A percentile compares a stretch with the other conserved stretches of the same genome.
Evolutionary conservation across 2,888 invertebrate genomes (phyloP).

Genomic region (Clostera curtula): DNA sequence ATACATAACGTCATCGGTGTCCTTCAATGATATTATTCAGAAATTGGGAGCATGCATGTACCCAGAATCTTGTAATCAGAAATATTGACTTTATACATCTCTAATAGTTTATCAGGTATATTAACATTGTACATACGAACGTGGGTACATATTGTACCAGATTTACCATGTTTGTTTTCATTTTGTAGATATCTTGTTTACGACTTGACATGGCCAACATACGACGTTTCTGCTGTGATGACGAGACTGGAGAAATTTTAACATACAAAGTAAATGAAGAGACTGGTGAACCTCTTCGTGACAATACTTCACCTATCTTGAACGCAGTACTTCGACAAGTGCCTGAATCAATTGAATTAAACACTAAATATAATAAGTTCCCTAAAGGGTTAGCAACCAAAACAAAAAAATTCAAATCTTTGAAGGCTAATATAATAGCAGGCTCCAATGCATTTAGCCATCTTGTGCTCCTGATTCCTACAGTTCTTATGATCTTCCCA

Average conservation of each 20-base stretch:
- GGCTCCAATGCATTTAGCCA: conserved; percentile 56
- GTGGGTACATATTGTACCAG: too few relatives aligned
- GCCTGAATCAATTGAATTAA: conserved; percentile 3
- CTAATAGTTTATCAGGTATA: too few relatives aligned
- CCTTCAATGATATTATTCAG: too few relatives aligned
- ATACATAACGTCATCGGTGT: too few relatives aligned
- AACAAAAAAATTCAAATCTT: conserved; percentile 44
- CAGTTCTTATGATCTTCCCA: conserved; percentile 71
- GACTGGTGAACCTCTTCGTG: conserved; percentile 61
- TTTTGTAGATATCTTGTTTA: too few relatives aligned
- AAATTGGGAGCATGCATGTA: too few relatives aligned
- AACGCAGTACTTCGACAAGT: conserved; percentile 7
- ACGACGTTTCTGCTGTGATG: conserved; percentile 43
- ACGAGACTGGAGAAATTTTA: conserved; percentile 70
- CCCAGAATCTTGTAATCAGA: too few relatives aligned
- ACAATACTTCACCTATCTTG: conserved; percentile 13
- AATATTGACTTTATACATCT: too few relatives aligned
- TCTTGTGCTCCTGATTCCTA: conserved; percentile 75
- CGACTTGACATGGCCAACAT: conserved; percentile 3
- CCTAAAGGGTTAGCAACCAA: conserved; percentile 41
- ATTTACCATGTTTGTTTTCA: too few relatives aligned
- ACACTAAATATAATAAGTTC: conserved; percentile 31
- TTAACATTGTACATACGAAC: too few relatives aligned
- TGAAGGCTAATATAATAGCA: conserved; percentile 51
- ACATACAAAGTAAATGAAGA: conserved; percentile 59